A percentile compares a stretch with the other conserved stretches of the same genome.
phyloP scores from a whole-genome alignment of 2,113 vertebrate genomes.

The Platysteira castanea region DNA sequence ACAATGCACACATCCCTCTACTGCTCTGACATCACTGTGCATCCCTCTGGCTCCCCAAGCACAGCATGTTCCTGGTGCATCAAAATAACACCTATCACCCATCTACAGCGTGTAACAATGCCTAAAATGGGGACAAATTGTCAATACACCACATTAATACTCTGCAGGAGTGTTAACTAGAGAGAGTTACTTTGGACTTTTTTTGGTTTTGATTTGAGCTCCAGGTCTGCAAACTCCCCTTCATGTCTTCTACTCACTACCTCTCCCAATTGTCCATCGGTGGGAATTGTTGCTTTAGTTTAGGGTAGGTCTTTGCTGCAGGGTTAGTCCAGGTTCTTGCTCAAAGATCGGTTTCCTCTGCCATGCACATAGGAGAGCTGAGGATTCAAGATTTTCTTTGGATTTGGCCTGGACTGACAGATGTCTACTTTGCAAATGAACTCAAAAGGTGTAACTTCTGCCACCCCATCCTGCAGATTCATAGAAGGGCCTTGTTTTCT shows the following conservation, averaged over 20 bases:
- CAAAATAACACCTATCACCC: background rate
- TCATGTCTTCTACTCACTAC: background rate
- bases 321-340: background rate
- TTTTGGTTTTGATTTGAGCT: background rate
- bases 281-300: background rate
- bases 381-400: background rate
- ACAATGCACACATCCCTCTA: background rate
- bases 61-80: background rate
- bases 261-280: background rate
- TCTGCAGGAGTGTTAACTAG: background rate
- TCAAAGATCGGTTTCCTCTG: background rate
- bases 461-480: background rate
- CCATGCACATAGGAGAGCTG: background rate
- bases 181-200: background rate
- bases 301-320: background rate
- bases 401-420: background rate
- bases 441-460: background rate
- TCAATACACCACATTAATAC: background rate
- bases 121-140: background rate
- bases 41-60: background rate
- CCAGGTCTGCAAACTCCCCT: background rate
- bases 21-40: background rate
- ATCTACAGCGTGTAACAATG: background rate
- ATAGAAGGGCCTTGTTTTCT: background rate
- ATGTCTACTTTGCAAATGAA: background rate